Evolutionary conservation across 2,888 invertebrate genomes (phyloP), one percentile per base, ranked within the genome.

Genomic region (Oegoconia quadripuncta): DNA sequence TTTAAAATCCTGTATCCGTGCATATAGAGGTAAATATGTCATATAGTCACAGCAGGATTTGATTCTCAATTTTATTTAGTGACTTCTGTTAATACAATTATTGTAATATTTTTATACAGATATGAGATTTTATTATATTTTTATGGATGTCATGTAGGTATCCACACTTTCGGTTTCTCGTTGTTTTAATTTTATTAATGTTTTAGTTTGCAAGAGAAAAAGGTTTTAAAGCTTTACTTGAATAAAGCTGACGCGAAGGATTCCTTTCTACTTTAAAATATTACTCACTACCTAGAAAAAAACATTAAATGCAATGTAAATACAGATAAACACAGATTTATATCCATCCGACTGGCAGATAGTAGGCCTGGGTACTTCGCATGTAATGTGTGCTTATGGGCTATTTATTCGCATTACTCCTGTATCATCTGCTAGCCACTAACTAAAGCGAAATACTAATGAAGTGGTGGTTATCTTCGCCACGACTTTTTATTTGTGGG

Each of bases 391-490:
- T 53, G 41, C 54, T 46, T 48, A 55, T 40, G 28, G 39, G 53
- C 51, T 50, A 51, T 52, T 57, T 54, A 56, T 67, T 63, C 58
- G 59, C 64, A 64, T 59, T 64, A 64, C 61, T 55, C 55, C 61
- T 55, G 53, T 64, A 55, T 61, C 53, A 50, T 52, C 55, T 46
- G 54, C 36, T 42, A 51, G 52, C 49, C 49, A 52, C 53, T 59
- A 65, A 65, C 64, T 58, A 55, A 64, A 56, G 53, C 59, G 44
- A 63, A 64, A 73, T 74, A 71, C 65, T 70, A 74, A 74, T 74
- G 73, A 74, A 67, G 67, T 60, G 65, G 37, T 55, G 64, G 63
- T 65, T 73, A 74, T 73, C 63, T 58, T 52, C 45, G 45, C 36
- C 17, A 51, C 51, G 43, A 52, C 58, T 63, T 72, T 73, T 74